Percentiles rank a stretch among this genome's conserved stretches.
These are phyloP conservation scores for Cariama cristata DNA, from an alignment of 2,113 vertebrate species.

Conservation along the genomic window DNA sequence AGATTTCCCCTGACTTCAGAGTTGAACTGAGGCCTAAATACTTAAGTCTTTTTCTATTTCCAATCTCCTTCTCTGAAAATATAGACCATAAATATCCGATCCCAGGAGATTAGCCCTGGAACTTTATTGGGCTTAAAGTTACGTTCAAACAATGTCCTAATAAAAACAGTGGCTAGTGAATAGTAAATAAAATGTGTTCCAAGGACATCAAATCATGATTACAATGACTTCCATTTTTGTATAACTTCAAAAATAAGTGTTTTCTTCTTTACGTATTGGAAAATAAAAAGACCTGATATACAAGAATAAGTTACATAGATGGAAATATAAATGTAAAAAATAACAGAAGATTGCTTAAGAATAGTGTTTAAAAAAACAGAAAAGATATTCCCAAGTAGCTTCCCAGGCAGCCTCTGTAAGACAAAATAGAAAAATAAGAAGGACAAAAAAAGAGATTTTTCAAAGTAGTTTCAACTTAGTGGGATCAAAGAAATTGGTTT, in stretches of 20 bases:
- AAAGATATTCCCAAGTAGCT: not conserved
- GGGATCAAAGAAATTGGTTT: not conserved
- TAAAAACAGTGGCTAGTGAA: constrained; percentile 38
- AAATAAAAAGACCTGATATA: not conserved
- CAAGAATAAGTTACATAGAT: not conserved
- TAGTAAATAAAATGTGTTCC: constrained; percentile 49
- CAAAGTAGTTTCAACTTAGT: not conserved
- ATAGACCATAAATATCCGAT: constrained; percentile 60
- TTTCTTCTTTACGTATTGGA: not conserved
- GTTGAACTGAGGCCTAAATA: not conserved
- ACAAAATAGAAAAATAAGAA: not conserved
- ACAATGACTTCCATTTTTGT: constrained; percentile 47
- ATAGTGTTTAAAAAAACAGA: not conserved
- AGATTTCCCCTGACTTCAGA: constrained; percentile 6
- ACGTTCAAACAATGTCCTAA: constrained; percentile 26
- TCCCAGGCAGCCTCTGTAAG: not conserved
- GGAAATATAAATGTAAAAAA: not conserved
- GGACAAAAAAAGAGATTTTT: not conserved
- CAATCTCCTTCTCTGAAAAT: constrained; percentile 34
- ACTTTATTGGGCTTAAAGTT: constrained; percentile 33
- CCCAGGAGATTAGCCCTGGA: constrained; percentile 30
- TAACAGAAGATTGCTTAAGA: not conserved
- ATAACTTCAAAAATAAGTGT: constrained; percentile 21
- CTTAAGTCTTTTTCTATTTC: constrained; percentile 40
- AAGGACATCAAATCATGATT: constrained; percentile 15